Evolutionary conservation across 2,888 invertebrate genomes (phyloP).

Genomic region (Melinopterus prodromus): DNA sequence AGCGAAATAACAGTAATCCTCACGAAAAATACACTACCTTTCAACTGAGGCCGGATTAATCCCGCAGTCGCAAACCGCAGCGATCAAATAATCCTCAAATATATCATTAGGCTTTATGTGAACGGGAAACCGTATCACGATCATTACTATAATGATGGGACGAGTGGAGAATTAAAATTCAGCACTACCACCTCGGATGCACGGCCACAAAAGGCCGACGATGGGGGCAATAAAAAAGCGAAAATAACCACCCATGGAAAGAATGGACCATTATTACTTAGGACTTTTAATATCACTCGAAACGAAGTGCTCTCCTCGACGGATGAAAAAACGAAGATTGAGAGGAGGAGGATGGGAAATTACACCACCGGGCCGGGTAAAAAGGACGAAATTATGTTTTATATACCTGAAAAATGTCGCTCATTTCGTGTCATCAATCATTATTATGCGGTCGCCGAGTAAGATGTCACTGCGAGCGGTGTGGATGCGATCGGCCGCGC

Average conservation of each 20-base stretch:
- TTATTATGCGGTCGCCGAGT: slow-evolving; percentile 40
- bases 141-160: neutral
- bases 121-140: slow-evolving; percentile 4
- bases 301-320: slow-evolving; percentile 28
- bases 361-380: slow-evolving; percentile 36
- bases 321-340: slow-evolving; percentile 18
- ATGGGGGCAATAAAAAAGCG: slow-evolving; percentile 23
- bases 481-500: neutral
- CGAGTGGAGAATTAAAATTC: neutral
- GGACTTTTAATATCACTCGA: slow-evolving; percentile 44
- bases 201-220: slow-evolving; percentile 21
- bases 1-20: slow-evolving; percentile 13
- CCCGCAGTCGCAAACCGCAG: neutral
- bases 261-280: slow-evolving; percentile 40
- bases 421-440: slow-evolving; percentile 43
- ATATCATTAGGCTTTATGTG: slow-evolving; percentile 4
- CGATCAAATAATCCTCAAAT: neutral
- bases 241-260: slow-evolving; percentile 25
- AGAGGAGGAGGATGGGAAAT: slow-evolving; percentile 43
- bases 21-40: slow-evolving; percentile 9
- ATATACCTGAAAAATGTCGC: slow-evolving; percentile 46
- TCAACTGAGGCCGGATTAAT: neutral
- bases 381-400: slow-evolving; percentile 46
- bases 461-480: slow-evolving; percentile 36
- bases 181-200: neutral